Conservation (phyloP, 1,140 invertebrate genomes). For the Monomorium pharaonis region DNA sequence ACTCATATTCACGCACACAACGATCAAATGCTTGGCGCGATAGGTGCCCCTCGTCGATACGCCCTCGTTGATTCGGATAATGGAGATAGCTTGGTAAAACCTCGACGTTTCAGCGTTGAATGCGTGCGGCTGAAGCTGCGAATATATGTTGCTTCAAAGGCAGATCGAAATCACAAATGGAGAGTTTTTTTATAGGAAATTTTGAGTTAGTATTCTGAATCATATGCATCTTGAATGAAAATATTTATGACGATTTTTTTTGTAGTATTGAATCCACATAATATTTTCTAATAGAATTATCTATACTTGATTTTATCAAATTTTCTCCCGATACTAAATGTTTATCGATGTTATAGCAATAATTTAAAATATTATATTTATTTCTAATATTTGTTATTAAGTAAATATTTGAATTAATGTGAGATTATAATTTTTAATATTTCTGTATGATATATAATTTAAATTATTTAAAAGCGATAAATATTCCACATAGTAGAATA, state of each 20-base stretch:
- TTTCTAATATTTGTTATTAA: background rate
- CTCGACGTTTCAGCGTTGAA: background rate
- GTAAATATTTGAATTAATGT: background rate
- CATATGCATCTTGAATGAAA: background rate
- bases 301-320: background rate
- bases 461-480: background rate
- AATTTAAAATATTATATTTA: background rate
- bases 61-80: constrained; percentile 51
- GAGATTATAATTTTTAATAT: background rate
- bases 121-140: background rate
- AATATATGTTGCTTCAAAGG: background rate
- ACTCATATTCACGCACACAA: background rate
- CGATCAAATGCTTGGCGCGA: background rate
- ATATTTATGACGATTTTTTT: background rate
- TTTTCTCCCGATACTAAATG: no score
- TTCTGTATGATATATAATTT: background rate
- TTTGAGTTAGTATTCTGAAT: background rate
- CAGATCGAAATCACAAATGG: background rate
- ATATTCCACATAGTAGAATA: background rate
- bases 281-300: background rate
- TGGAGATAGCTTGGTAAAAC: background rate
- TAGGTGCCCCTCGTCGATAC: constrained; percentile 20
- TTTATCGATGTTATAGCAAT: background rate
- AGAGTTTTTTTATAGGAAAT: background rate
- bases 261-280: background rate